A percentile compares a stretch with the other conserved stretches of the same genome.
Evolutionary conservation across 2,797 vertebrate genomes (phyloP).

Genomic region (Myotis vivesi): DNA sequence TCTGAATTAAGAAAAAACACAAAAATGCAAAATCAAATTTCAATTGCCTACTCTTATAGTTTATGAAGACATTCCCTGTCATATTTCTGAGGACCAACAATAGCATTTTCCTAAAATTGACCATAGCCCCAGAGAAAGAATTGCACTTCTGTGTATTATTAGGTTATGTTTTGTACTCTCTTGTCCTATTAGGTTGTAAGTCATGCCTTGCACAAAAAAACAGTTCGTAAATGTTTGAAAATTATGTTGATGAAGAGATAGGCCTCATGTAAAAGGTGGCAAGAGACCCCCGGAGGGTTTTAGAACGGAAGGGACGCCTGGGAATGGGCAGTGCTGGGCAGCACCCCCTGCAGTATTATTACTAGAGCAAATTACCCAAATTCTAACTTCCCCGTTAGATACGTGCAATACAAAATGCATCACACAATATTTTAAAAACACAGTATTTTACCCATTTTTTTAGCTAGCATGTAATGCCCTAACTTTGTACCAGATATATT

Average conservation of each 20-base stretch:
- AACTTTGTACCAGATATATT: neutral
- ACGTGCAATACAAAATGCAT: neutral
- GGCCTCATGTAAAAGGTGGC: neutral
- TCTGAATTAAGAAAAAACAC: neutral
- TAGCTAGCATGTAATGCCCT: neutral
- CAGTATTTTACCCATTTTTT: neutral
- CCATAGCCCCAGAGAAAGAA: neutral
- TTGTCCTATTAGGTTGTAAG: neutral
- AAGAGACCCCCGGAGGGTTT: neutral
- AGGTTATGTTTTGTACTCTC: neutral
- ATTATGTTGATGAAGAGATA: neutral
- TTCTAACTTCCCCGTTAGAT: neutral
- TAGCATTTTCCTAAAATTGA: neutral
- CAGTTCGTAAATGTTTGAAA: neutral
- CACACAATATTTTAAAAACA: neutral
- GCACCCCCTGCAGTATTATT: neutral
- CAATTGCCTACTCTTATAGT: neutral
- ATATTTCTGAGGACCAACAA: neutral
- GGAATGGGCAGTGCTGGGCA: neutral
- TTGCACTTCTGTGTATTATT: neutral
- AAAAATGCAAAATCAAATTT: neutral
- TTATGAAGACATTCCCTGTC: conserved; percentile 10
- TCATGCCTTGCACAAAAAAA: conserved; percentile 22
- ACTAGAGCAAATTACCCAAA: neutral
- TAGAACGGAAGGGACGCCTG: neutral